These are phyloP conservation scores for Anarrhichthys ocellatus DNA, from an alignment of 2,113 vertebrate species.

Conservation along the genomic window DNA sequence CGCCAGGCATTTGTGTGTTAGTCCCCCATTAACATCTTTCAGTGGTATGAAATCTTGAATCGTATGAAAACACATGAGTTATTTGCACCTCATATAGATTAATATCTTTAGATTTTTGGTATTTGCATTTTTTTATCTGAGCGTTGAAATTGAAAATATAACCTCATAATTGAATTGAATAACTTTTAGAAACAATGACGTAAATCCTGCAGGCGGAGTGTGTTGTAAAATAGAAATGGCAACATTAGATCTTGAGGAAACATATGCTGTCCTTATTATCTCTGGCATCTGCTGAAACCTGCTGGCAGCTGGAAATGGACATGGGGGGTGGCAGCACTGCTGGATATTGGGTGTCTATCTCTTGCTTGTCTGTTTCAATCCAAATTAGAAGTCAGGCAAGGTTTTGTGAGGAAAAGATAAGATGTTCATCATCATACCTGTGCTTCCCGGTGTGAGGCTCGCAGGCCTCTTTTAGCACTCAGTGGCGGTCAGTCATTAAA, in stretches of 20 bases:
- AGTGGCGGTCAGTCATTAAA: not conserved
- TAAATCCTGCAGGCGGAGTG: slow-evolving; percentile 12
- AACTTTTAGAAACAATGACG: not conserved
- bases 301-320: slow-evolving; percentile 72
- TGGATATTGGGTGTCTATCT: slow-evolving; percentile 63
- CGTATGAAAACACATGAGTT: not conserved
- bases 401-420: slow-evolving; percentile 29
- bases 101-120: not conserved
- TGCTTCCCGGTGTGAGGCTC: slow-evolving; percentile 19
- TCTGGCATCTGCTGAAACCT: slow-evolving; percentile 66
- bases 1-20: not conserved
- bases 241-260: slow-evolving; percentile 45
- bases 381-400: slow-evolving; percentile 37
- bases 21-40: not conserved
- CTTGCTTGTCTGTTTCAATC: slow-evolving; percentile 63
- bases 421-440: slow-evolving; percentile 32
- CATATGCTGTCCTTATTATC: slow-evolving; percentile 71
- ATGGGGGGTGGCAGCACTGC: slow-evolving; percentile 55
- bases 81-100: not conserved
- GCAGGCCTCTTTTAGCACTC: not conserved
- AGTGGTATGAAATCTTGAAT: not conserved
- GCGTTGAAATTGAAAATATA: not conserved
- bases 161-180: not conserved
- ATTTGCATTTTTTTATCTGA: not conserved
- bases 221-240: slow-evolving; percentile 48